phyloP scores from a whole-genome alignment of 2,888 invertebrate species.

The Thera obeliscata region DNA sequence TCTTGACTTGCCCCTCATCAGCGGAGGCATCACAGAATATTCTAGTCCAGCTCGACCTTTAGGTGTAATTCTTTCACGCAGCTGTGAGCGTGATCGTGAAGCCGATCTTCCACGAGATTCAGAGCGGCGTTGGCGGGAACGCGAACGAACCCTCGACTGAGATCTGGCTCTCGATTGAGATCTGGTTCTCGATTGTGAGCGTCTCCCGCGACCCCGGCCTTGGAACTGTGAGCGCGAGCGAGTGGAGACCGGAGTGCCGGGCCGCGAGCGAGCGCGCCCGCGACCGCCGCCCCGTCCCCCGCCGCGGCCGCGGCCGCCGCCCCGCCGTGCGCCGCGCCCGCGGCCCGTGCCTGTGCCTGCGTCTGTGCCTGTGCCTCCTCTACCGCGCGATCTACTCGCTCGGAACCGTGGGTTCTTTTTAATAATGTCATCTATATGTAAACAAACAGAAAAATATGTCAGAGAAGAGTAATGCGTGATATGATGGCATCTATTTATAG shows the following conservation, averaged over 20 bases:
- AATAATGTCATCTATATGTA: conserved; percentile 72
- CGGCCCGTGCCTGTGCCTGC: conserved; percentile 31
- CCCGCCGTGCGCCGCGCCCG: conserved; percentile 41
- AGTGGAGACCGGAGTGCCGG: conserved; percentile 49
- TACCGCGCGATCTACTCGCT: conserved; percentile 65
- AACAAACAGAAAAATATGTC: background rate
- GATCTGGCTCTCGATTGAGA: conserved; percentile 53
- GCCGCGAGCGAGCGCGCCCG: conserved; percentile 54
- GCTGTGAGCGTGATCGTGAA: conserved; percentile 69
- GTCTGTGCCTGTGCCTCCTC: conserved; percentile 55
- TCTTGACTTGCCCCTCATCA: conserved; percentile 59
- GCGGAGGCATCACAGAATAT: conserved; percentile 59
- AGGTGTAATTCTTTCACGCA: conserved; percentile 65
- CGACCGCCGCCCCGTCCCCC: conserved; percentile 48
- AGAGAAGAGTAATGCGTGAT: background rate
- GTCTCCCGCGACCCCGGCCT: conserved; percentile 52
- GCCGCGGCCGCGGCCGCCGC: conserved; percentile 45
- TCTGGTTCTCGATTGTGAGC: conserved; percentile 58
- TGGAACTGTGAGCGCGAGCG: conserved; percentile 61
- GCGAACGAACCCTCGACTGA: conserved; percentile 44
- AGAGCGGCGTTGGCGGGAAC: conserved; percentile 55
- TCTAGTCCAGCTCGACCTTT: conserved; percentile 75
- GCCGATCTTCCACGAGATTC: conserved; percentile 63
- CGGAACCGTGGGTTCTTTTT: conserved; percentile 67
- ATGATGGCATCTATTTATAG: conserved; percentile 10